These are phyloP conservation scores for Dinoponera quadriceps DNA, from an alignment of 1,140 invertebrate species.

Conservation along the genomic window DNA sequence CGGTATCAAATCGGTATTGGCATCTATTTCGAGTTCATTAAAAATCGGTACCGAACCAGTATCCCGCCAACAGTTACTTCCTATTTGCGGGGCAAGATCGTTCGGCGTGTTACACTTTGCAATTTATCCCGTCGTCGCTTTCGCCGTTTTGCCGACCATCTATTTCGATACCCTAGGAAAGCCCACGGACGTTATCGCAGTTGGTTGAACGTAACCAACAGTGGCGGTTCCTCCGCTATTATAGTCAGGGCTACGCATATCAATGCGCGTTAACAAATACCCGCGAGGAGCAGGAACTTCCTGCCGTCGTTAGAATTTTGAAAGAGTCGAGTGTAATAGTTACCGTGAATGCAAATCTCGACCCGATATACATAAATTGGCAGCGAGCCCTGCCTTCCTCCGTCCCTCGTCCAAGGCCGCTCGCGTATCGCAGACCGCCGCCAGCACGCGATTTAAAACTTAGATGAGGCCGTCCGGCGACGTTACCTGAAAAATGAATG, in stretches of 20 bases:
- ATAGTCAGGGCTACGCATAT: not conserved
- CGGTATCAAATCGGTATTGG: no score
- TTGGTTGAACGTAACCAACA: constrained; percentile 1
- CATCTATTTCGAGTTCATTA: no score
- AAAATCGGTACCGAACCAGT: no score
- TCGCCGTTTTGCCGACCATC: not conserved
- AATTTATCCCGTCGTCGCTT: not conserved
- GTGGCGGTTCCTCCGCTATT: not conserved
- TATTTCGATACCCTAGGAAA: not conserved
- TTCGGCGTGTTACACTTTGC: constrained; percentile 28
- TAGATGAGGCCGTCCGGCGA: constrained; percentile 79
- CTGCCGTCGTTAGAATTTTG: constrained; percentile 34
- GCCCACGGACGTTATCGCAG: not conserved
- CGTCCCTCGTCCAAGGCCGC: constrained; percentile 58
- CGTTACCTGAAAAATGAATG: constrained; percentile 83
- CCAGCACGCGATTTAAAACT: constrained; percentile 79
- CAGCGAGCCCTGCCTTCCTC: not conserved
- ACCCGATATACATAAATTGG: constrained; percentile 64
- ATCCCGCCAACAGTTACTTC: no score
- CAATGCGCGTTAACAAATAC: constrained; percentile 18
- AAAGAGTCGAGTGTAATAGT: constrained; percentile 51
- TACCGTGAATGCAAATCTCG: constrained; percentile 69
- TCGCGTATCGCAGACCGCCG: constrained; percentile 64
- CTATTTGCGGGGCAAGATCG: no score
- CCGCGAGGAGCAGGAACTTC: not conserved